Evolutionary conservation across 30 jellyfish, hydroid and myxozoan genomes (phyloP), one percentile per base, ranked within the genome.

Genomic region (Hydractinia echinata): DNA sequence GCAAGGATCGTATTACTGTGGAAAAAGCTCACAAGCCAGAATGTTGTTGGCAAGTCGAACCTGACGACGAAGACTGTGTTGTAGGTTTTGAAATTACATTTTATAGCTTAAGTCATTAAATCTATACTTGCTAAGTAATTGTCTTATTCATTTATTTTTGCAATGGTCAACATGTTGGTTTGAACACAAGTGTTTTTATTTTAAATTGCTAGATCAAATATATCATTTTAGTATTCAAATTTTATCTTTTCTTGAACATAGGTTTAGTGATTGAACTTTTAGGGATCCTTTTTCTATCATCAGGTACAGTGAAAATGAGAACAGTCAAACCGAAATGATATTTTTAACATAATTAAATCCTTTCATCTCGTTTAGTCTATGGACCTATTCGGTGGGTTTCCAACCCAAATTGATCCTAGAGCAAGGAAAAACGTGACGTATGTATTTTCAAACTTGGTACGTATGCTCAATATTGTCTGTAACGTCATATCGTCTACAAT

Each of bases 11-110:
- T 4, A 66, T 77, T 10, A 14, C 55, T 19, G 81, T 77, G 15
- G 18, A 51, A 5, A 77, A 55, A 55, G 85, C 79, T 0, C 53
- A 77, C 15, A 30, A 55, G 8, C 85, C 85, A 77, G 85, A 77
- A 55, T 77, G 85, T 50, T 77, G 85, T 66, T 77, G 85, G 85
- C 15, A 54, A 19, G 85, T 77, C 60, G 85, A 77, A 6, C 79
- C 78, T 30, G 85, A 48, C n/a, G 85, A 77, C 15, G 8, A 11
- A 54, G 85, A 77, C 39, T 77, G 85, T 58, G 85, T 53, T 10
- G 85, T 77, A n/a, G 13, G 79, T 76, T 39, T 9, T 76, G 18
- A 16, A 20, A 6, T 76, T 14, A 14, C 50, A 8, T 19, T 5
- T 64, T 64, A 6, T 64, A n/a, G 19, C 16, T 64, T 7, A 13